Percentiles rank a stretch among this genome's conserved stretches.
Evolutionary conservation across 2,888 invertebrate species (phyloP).

Genomic region (Altica lythri): DNA sequence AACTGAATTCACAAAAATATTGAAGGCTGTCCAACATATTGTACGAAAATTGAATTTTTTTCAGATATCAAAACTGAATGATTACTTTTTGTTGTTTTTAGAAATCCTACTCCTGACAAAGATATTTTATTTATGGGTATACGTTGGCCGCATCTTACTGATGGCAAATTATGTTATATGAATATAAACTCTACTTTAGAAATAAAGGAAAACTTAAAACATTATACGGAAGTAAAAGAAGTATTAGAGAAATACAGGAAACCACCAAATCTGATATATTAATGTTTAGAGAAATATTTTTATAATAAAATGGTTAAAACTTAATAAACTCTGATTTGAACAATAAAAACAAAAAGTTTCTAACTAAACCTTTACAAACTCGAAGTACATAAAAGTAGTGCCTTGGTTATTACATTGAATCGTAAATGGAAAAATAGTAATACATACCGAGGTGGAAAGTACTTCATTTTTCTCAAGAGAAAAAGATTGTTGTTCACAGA

Average conservation of each 20-base stretch:
- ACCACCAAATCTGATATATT: constrained; percentile 14
- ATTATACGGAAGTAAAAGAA: constrained; percentile 18
- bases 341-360: no score
- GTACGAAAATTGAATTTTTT: background rate
- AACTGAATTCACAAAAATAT: background rate
- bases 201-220: constrained; percentile 21
- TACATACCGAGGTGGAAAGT: no score
- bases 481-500: no score
- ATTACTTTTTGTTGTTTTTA: constrained; percentile 6
- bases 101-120: constrained; percentile 14
- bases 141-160: constrained; percentile 10
- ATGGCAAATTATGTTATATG: constrained; percentile 18
- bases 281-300: background rate
- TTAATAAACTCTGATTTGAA: no score
- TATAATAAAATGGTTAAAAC: background rate
- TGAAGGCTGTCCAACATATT: background rate
- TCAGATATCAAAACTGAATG: background rate
- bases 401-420: no score
- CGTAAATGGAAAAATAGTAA: background rate
- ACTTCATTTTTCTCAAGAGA: no score
- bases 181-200: constrained; percentile 28
- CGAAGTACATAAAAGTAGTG: no score
- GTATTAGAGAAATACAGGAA: constrained; percentile 22
- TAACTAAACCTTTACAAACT: no score
- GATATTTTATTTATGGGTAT: constrained; percentile 6